phyloP scores from a whole-genome alignment of 2,888 invertebrate genomes.

The Tenthredo mesomela region DNA sequence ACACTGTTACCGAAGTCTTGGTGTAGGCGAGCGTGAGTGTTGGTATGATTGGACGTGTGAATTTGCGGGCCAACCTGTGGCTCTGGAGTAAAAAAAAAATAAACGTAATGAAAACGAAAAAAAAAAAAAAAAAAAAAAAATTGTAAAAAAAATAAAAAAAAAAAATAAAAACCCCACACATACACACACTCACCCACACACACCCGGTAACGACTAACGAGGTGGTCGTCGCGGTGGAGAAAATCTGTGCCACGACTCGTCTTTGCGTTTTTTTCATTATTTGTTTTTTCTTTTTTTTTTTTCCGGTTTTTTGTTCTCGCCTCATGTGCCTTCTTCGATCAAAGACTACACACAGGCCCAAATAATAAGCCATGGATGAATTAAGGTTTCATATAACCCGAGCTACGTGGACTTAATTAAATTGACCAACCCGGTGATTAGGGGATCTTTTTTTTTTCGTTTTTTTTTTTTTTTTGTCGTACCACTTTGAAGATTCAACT shows the following conservation, averaged over 20 bases:
- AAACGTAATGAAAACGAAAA: background rate
- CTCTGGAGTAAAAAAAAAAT: slow-evolving; percentile 20
- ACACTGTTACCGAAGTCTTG: slow-evolving; percentile 21
- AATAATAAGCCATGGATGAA: slow-evolving; percentile 4
- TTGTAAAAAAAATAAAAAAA: background rate
- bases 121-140: background rate
- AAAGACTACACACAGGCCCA: slow-evolving; percentile 27
- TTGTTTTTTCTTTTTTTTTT: background rate
- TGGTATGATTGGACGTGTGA: slow-evolving; percentile 50
- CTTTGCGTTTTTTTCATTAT: background rate
- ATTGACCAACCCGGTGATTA: background rate
- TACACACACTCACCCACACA: background rate
- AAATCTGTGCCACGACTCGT: slow-evolving; percentile 37
- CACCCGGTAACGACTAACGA: slow-evolving; percentile 36
- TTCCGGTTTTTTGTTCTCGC: background rate
- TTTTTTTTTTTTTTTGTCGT: background rate
- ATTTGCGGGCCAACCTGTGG: slow-evolving; percentile 51
- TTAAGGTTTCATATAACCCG: slow-evolving; percentile 25
- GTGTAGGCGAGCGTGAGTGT: slow-evolving; percentile 39
- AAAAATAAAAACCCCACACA: background rate
- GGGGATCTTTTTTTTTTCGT: background rate
- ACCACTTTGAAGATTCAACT: slow-evolving; percentile 10
- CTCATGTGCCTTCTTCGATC: slow-evolving; percentile 18
- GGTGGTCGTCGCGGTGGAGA: slow-evolving; percentile 40
- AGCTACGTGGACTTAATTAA: slow-evolving; percentile 7